A percentile compares a stretch with the other conserved stretches of the same genome.
Conservation (phyloP, 1,140 invertebrate species). For the Belonocnema kinseyi region DNA sequence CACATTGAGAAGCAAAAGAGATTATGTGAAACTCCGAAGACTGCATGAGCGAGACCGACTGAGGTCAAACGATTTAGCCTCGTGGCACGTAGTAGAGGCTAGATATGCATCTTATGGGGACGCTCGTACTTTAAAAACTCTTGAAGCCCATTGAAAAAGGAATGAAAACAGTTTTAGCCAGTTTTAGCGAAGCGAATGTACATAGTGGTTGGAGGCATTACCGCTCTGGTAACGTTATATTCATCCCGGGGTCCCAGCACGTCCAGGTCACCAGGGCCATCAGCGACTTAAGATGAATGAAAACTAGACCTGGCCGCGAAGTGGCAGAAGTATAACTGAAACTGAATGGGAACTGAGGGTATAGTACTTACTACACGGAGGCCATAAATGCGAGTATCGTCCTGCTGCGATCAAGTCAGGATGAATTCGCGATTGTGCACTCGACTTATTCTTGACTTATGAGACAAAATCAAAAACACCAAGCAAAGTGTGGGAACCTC, state of each 20-base stretch:
- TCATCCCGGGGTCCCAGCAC: constrained; percentile 61
- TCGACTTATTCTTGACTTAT: constrained; percentile 39
- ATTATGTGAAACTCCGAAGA: constrained; percentile 47
- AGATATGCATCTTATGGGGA: constrained; percentile 69
- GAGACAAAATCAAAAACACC: constrained; percentile 53
- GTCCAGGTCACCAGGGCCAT: constrained; percentile 67
- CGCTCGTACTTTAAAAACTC: constrained; percentile 48
- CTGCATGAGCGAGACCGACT: constrained; percentile 42
- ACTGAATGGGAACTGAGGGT: constrained; percentile 63
- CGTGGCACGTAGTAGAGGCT: constrained; percentile 63
- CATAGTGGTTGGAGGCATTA: constrained; percentile 50
- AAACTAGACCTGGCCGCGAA: constrained; percentile 62
- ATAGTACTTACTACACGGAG: constrained; percentile 5
- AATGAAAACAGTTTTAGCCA: constrained; percentile 13
- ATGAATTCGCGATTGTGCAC: constrained; percentile 38
- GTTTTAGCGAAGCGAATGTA: not conserved
- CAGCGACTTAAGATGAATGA: constrained; percentile 67
- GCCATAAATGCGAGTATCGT: constrained; percentile 48
- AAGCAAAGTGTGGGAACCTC: constrained; percentile 57
- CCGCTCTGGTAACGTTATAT: constrained; percentile 62
- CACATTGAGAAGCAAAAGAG: constrained; percentile 46
- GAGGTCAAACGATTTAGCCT: constrained; percentile 67
- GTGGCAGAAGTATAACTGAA: constrained; percentile 63
- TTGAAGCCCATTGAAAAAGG: constrained; percentile 35
- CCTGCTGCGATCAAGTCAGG: constrained; percentile 43